Evolutionary conservation across 2,113 vertebrate genomes (phyloP).

Genomic region (Chinchilla lanigera): DNA sequence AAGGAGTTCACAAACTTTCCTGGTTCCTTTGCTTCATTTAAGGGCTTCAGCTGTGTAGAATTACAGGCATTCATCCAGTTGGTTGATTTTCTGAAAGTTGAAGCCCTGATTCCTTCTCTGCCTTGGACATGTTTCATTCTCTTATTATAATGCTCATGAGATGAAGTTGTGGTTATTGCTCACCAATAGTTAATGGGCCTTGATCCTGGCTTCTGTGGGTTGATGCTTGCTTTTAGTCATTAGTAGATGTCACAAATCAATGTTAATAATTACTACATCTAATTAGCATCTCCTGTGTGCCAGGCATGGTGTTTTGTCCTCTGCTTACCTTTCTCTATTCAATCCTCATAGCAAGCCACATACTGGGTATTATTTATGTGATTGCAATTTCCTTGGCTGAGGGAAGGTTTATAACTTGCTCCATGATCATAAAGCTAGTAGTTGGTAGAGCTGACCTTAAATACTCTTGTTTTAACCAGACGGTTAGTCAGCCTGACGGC

Average conservation of each 20-base stretch:
- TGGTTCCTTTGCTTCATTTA: no score
- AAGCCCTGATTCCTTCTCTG: background rate
- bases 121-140: background rate
- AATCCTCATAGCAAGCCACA: background rate
- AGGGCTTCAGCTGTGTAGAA: background rate
- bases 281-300: background rate
- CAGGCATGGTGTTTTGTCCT: background rate
- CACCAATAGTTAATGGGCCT: background rate
- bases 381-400: background rate
- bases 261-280: background rate
- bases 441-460: background rate
- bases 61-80: background rate
- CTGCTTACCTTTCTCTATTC: background rate
- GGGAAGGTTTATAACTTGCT: background rate
- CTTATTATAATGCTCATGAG: background rate
- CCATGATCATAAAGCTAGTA: background rate
- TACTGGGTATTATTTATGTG: background rate
- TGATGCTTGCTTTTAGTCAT: background rate
- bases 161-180: background rate
- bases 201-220: background rate
- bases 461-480: background rate
- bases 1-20: background rate
- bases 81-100: background rate
- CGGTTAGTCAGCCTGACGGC: background rate
- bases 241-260: background rate